Evolutionary conservation across 2,888 invertebrate species (phyloP).

Genomic region (Horisme vitalbata): DNA sequence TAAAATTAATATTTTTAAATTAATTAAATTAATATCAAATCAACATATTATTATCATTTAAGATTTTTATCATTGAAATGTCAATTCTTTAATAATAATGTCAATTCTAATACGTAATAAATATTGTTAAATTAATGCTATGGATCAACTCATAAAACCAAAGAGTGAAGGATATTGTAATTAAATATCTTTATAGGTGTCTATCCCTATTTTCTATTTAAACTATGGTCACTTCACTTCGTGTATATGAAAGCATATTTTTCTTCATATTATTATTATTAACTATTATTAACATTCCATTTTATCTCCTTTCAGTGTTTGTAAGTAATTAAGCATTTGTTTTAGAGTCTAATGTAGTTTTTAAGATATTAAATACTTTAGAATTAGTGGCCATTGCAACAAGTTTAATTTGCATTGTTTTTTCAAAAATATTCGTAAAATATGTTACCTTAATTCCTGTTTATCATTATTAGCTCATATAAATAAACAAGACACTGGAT

Average conservation of each 20-base stretch:
- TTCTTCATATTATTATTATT: no score
- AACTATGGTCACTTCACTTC: slow-evolving; percentile 61
- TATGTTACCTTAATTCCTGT: slow-evolving; percentile 3
- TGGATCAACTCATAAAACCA: slow-evolving; percentile 46
- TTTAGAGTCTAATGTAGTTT: slow-evolving; percentile 56
- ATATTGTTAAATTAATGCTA: slow-evolving; percentile 32
- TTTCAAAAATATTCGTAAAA: slow-evolving; percentile 8
- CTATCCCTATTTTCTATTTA: slow-evolving; percentile 63
- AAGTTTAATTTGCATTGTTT: slow-evolving; percentile 43
- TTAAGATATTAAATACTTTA: slow-evolving; percentile 53
- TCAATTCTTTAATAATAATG: slow-evolving; percentile 37
- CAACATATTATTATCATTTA: slow-evolving; percentile 3
- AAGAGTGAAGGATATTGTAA: slow-evolving; percentile 42
- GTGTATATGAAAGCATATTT: slow-evolving; percentile 40
- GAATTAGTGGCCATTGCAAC: slow-evolving; percentile 49
- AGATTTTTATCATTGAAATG: slow-evolving; percentile 21
- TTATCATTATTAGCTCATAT: slow-evolving; percentile 33
- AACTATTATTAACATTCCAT: slow-evolving; percentile 58
- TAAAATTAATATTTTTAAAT: neutral
- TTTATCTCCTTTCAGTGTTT: slow-evolving; percentile 50
- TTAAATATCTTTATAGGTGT: slow-evolving; percentile 51
- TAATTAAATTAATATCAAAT: neutral
- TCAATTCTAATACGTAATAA: slow-evolving; percentile 29
- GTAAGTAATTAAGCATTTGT: slow-evolving; percentile 62
- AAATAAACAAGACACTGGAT: slow-evolving; percentile 31